Base-by-base conservation (phyloP, 2,113 vertebrate species). In the Cheilinus undulatus region DNA sequence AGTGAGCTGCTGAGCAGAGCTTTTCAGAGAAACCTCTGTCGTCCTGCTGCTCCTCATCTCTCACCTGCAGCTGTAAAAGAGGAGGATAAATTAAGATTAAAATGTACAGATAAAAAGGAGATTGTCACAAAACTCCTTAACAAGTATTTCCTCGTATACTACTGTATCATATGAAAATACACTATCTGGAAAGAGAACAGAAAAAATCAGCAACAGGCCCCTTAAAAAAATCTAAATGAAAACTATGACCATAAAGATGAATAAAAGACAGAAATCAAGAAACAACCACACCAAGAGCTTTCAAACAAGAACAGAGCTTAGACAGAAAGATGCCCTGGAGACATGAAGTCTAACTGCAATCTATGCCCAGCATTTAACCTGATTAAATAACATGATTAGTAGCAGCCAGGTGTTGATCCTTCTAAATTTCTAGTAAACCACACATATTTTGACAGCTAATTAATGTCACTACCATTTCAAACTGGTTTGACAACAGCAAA, bases 1-100 rank as follows among this genome's bases (percentile, higher is more conserved):
- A 63, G 90, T 80, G 65, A 92, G 93, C 51, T 90, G 94, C 45
- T 89, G 94, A 82, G 56, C 88, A 75, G 91, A 85, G 69, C 90
- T 92, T 88, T 91, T 91, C 30, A 93, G 76, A 87, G 94, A 90
- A 66, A 85, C 89, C 63, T 96, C 94, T 81, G 91, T 92, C 84
- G 86, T 88, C 71, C 90, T 95, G 85, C 84, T 94, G 87, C 91
- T 95, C 94, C 92, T 95, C 97, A 98, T 97, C 2, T 43, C 95
- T 92, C 89, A 96, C 90, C 95, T 95, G 75, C 10, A 77, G 42
- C 11, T 14, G 66, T 59, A 2, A 43, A 40, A 10, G 56, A 15
- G 75, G 15, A 38, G 15, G 52, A 1, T 15, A 10, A 53, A 63
- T 62, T 3, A 30, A 53, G 22, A 1, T 53, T 34, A 50, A 73